These are phyloP conservation scores for Sisyra nigra DNA, from an alignment of 2,888 invertebrate species.

Conservation along the genomic window DNA sequence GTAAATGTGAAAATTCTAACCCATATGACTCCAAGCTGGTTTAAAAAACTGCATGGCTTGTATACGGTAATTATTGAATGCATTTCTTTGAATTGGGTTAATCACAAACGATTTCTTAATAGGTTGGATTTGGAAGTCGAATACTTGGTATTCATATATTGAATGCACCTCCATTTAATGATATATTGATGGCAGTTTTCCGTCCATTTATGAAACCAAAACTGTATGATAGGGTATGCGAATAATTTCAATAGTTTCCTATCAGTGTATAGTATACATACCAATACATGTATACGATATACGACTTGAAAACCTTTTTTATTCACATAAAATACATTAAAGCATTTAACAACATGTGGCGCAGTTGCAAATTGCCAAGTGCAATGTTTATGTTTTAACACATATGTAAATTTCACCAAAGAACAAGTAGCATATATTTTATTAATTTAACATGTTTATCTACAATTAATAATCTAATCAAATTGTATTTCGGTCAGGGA, in stretches of 20 bases:
- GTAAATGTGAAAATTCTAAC: background rate
- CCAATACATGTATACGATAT: background rate
- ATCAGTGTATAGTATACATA: background rate
- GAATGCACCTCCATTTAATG: slow-evolving; percentile 1
- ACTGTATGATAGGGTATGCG: slow-evolving; percentile 3
- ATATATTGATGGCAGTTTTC: background rate
- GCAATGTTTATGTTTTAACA: background rate
- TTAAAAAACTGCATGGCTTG: background rate
- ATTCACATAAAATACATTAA: background rate
- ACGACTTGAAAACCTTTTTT: background rate
- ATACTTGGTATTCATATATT: slow-evolving; percentile 2
- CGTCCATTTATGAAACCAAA: slow-evolving; percentile 1
- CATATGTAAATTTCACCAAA: background rate
- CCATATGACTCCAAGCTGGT: background rate
- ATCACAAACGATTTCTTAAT: no score
- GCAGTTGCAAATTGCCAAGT: background rate
- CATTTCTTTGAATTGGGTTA: no score
- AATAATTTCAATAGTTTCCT: background rate
- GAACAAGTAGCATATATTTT: background rate
- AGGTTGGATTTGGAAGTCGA: no score
- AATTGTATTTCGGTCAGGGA: no score
- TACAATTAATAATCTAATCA: no score
- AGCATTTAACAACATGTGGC: no score
- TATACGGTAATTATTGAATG: no score
- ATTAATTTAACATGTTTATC: no score